Conservation (phyloP, 2,888 invertebrate genomes). For the Plagiodera versicolora region DNA sequence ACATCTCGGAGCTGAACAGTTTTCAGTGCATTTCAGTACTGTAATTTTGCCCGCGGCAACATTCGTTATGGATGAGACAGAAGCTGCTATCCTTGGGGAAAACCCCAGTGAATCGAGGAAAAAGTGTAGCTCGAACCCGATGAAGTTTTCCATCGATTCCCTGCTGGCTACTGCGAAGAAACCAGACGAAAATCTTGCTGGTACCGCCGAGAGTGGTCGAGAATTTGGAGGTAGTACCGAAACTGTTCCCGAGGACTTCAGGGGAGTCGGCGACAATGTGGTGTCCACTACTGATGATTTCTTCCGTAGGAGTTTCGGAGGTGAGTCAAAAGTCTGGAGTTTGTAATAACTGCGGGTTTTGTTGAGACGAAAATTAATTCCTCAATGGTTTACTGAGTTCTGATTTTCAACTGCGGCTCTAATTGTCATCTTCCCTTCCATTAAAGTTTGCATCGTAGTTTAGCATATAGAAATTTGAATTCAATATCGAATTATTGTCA, state of each 20-base stretch:
- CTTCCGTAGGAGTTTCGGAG: slow-evolving; percentile 12
- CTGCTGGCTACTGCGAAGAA: slow-evolving; percentile 30
- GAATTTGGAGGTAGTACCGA: not conserved
- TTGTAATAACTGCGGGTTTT: too few species aligned
- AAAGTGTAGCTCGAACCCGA: slow-evolving; percentile 34
- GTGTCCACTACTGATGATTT: slow-evolving; percentile 26
- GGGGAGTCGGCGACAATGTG: slow-evolving; percentile 20
- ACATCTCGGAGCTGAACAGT: slow-evolving; percentile 22
- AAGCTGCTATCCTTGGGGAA: not conserved
- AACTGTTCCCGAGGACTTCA: not conserved
- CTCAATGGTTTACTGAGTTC: too few species aligned
- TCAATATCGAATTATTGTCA: too few species aligned
- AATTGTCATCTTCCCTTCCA: too few species aligned
- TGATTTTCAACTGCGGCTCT: too few species aligned
- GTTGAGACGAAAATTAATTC: too few species aligned
- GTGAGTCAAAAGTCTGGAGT: slow-evolving; percentile 1
- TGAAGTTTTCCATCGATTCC: slow-evolving; percentile 47
- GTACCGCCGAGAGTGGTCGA: too few species aligned
- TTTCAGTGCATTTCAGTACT: slow-evolving; percentile 31
- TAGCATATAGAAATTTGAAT: too few species aligned
- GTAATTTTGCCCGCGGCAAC: slow-evolving; percentile 23
- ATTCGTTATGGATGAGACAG: slow-evolving; percentile 16
- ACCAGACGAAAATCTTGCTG: slow-evolving; percentile 1
- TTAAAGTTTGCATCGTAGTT: too few species aligned
- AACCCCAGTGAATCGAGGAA: slow-evolving; percentile 2